Evolutionary conservation across 2,888 invertebrate species (phyloP).

Genomic region (Sinodicranocentrus sp.): DNA sequence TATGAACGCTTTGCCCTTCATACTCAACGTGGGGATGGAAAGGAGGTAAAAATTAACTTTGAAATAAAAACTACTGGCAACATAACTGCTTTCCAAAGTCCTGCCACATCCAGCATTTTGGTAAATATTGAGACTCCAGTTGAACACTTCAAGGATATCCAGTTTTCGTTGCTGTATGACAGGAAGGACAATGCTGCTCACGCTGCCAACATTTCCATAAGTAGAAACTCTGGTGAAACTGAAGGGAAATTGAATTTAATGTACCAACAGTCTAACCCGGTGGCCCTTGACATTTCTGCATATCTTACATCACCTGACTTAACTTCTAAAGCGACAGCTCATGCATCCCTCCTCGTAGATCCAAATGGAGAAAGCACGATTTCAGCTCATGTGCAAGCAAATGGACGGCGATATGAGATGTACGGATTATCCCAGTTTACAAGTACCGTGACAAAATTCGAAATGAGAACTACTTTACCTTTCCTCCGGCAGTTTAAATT

Average conservation of each 20-base stretch:
- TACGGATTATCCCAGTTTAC: constrained; percentile 65
- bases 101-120: constrained; percentile 38
- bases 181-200: constrained; percentile 35
- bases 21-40: constrained; percentile 67
- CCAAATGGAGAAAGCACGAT: constrained; percentile 59
- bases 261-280: constrained; percentile 54
- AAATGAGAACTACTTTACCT: constrained; percentile 66
- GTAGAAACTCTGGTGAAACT: constrained; percentile 47
- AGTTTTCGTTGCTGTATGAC: constrained; percentile 64
- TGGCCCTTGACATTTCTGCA: constrained; percentile 56
- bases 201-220: constrained; percentile 37
- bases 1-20: constrained; percentile 45
- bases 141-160: constrained; percentile 64
- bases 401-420: constrained; percentile 68
- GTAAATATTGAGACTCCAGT: constrained; percentile 71
- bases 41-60: constrained; percentile 68
- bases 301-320: constrained; percentile 50
- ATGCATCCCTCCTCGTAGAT: constrained; percentile 56
- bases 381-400: constrained; percentile 61
- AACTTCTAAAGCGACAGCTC: constrained; percentile 50
- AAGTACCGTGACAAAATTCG: constrained; percentile 40
- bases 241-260: constrained; percentile 56
- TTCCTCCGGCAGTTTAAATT: constrained; percentile 60
- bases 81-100: constrained; percentile 49
- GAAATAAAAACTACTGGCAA: constrained; percentile 66